A percentile compares a stretch with the other conserved stretches of the same genome.
Evolutionary conservation across 2,797 vertebrate species (phyloP).

Genomic region (Anomalospiza imberbis): DNA sequence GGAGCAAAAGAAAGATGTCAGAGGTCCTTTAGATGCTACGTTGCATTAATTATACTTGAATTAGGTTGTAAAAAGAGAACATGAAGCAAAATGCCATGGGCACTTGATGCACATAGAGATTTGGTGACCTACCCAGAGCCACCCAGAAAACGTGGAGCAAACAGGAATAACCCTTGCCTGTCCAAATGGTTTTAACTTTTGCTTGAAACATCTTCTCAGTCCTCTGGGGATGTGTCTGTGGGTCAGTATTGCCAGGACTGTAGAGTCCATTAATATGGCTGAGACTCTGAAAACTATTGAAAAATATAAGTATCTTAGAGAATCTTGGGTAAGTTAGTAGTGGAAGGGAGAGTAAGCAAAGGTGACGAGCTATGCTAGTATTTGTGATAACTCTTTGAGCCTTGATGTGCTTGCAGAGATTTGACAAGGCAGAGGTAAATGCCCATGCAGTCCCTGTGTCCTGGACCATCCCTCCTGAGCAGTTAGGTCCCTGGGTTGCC

Average conservation of each 20-base stretch:
- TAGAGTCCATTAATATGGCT: not conserved
- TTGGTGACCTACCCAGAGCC: not conserved
- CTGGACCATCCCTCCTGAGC: not conserved
- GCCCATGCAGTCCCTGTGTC: rapidly evolving
- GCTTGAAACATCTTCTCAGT: not conserved
- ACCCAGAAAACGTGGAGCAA: not conserved
- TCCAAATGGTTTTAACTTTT: not conserved
- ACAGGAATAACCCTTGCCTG: not conserved
- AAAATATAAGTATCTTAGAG: not conserved
- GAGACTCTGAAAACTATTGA: not conserved
- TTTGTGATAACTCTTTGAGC: not conserved
- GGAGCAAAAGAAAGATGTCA: not conserved
- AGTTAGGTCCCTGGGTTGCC: not conserved
- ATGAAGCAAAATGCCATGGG: not conserved
- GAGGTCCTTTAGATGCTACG: not conserved
- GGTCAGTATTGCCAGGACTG: not conserved
- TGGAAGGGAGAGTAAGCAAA: not conserved
- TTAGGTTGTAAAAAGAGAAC: not conserved
- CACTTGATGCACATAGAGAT: not conserved
- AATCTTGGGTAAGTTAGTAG: not conserved
- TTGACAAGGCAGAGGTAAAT: not conserved
- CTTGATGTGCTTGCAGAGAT: not conserved
- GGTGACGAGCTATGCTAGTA: not conserved
- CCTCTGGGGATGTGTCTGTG: not conserved
- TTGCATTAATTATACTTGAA: not conserved